Base-by-base conservation (phyloP, 2,888 invertebrate genomes). In the Acrobasis suavella region DNA sequence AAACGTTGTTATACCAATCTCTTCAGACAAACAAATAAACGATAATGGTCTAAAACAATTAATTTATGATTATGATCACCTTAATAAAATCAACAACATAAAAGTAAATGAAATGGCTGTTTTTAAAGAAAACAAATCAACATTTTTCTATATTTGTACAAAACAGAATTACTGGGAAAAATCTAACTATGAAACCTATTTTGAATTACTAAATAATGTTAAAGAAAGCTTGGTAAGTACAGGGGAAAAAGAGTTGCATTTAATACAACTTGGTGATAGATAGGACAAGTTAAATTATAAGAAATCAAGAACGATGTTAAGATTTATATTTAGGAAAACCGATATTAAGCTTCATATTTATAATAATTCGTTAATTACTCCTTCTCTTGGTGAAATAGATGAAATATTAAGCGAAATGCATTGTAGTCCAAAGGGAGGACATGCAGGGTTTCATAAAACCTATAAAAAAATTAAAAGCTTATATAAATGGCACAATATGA, bases 131-230 rank as follows among this genome's bases (percentile, higher is more conserved):
- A 15, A 15, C n/a, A 50, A 50, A 3, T 14, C 49, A 50, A 50
- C 49, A 1, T 50, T 50, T n/a, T 50, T 10, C n/a, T 50, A 50
- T 50, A 50, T 50, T n/a, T 50, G 49, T 15, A 50, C 49, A 6
- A 50, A 50, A 49, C 22, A 50, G n/a, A 50, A 50, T 15, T 50
- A 50, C n/a, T 50, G 49, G 49, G 49, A 50, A 8, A 50, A 50
- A n/a, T 8, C 15, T 3, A n/a, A 14, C n/a, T 50, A 50, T n/a
- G 15, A 50, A 50, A 50, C 49, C 7, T 50, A 50, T 50, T 50
- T n/a, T 7, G 7, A 50, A 3, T 50, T 50, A 50, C 7, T 50
- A 50, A n/a, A n/a, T n/a, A n/a, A n/a, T n/a, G n/a, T n/a, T n/a
- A n/a, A n/a, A n/a, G n/a, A n/a, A n/a, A n/a, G 2, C 2, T 50